phyloP scores from a whole-genome alignment of 1,140 invertebrate species.

The Eubasilissa regina region DNA sequence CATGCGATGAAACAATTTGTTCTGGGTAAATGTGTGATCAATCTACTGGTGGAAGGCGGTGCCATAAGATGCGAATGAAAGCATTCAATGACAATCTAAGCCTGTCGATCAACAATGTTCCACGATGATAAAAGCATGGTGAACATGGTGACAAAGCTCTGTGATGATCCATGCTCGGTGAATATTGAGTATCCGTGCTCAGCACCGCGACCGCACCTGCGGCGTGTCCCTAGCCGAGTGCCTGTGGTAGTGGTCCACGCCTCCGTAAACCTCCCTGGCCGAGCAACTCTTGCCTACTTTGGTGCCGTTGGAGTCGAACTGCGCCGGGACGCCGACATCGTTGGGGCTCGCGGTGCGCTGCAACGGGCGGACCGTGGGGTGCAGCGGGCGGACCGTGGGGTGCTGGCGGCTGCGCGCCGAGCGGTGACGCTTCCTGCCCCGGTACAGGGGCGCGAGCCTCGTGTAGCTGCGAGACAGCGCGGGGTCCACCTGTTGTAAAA shows the following conservation, averaged over 20 bases:
- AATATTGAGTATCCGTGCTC: slow-evolving; percentile 11
- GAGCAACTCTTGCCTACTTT: slow-evolving; percentile 54
- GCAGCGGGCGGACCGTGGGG: slow-evolving; percentile 43
- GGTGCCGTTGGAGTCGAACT: slow-evolving; percentile 18
- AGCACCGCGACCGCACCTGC: slow-evolving; percentile 49
- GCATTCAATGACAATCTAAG: not conserved
- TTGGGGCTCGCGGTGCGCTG: slow-evolving; percentile 1
- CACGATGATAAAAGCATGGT: no score
- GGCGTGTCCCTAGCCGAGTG: slow-evolving; percentile 52
- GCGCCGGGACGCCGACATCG: slow-evolving; percentile 29
- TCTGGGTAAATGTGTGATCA: no score
- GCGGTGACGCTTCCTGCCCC: slow-evolving; percentile 55
- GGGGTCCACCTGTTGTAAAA: slow-evolving; percentile 52
- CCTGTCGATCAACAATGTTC: no score
- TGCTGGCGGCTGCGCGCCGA: slow-evolving; percentile 49
- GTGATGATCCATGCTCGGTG: not conserved
- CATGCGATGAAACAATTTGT: no score
- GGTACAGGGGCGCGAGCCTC: slow-evolving; percentile 52
- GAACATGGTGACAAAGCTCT: not conserved
- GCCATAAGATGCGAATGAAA: no score
- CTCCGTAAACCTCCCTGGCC: slow-evolving; percentile 57
- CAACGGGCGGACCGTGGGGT: slow-evolving; percentile 34
- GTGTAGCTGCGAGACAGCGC: slow-evolving; percentile 53
- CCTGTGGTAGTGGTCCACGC: slow-evolving; percentile 53
- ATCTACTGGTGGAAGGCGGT: no score